Evolutionary conservation across 2,797 vertebrate genomes (phyloP).

Genomic region (Pagetopsis macropterus): DNA sequence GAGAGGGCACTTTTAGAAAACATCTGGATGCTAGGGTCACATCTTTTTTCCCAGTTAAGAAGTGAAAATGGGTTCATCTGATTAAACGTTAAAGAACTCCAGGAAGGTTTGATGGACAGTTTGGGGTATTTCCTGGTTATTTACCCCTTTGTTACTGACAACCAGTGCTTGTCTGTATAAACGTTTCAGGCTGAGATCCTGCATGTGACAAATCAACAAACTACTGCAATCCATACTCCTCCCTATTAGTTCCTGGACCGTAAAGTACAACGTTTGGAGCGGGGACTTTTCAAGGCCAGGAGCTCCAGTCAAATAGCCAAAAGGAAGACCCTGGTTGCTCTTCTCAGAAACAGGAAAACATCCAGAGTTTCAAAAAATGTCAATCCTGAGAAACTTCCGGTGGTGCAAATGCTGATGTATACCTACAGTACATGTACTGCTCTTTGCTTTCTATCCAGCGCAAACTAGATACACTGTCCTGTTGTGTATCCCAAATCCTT

Average conservation of each 20-base stretch:
- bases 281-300: neutral
- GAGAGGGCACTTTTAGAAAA: constrained; percentile 50
- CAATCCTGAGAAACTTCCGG: neutral
- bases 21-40: constrained; percentile 37
- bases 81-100: neutral
- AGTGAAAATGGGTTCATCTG: neutral
- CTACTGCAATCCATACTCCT: neutral
- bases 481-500: constrained; percentile 5
- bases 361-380: neutral
- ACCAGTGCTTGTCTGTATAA: neutral
- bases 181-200: neutral
- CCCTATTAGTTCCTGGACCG: neutral
- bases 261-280: neutral
- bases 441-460: neutral
- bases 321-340: neutral
- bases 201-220: neutral
- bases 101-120: neutral
- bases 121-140: neutral
- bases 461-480: neutral
- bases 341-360: neutral
- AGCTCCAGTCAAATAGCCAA: neutral
- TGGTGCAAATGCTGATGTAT: neutral
- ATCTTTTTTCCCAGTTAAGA: constrained; percentile 20
- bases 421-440: neutral
- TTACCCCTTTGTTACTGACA: neutral